A percentile compares a stretch with the other conserved stretches of the same genome.
phyloP scores from a whole-genome alignment of 2,797 vertebrate genomes.

The Fratercula arctica region DNA sequence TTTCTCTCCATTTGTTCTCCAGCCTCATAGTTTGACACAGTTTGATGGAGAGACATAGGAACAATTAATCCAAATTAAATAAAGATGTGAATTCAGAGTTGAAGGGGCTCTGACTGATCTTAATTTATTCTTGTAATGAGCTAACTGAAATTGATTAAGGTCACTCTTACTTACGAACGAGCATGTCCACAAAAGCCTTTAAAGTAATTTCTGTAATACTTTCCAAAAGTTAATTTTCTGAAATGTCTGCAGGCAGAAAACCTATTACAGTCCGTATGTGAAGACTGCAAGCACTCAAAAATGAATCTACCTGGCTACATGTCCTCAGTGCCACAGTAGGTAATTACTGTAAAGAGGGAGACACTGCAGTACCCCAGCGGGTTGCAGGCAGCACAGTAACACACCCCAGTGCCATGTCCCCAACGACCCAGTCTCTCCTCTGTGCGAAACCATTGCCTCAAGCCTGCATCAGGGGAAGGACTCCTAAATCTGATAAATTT shows the following conservation, averaged over 20 bases:
- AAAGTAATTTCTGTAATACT: not conserved
- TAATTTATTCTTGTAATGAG: conserved; percentile 31
- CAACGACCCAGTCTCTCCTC: not conserved
- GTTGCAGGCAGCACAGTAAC: not conserved
- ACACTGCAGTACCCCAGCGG: not conserved
- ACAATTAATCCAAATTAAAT: not conserved
- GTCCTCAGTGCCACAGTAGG: not conserved
- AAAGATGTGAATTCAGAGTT: conserved; percentile 1
- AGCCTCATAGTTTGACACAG: not conserved
- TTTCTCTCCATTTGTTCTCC: not conserved
- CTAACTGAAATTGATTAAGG: conserved; percentile 10
- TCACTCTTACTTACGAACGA: not conserved
- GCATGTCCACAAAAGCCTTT: not conserved
- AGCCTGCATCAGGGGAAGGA: not conserved
- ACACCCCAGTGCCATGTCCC: not conserved
- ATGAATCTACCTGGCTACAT: not conserved
- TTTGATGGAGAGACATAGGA: not conserved
- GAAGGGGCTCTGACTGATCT: not conserved
- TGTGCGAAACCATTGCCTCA: not conserved
- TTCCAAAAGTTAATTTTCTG: conserved; percentile 42
- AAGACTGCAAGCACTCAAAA: not conserved
- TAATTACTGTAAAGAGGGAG: not conserved
- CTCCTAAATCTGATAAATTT: not conserved
- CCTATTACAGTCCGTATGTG: not conserved
- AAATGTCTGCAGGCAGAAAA: conserved; percentile 15